A percentile compares a stretch with the other conserved stretches of the same genome.
Conservation (phyloP, 2,797 vertebrate species). For the Rallus crepitans region DNA sequence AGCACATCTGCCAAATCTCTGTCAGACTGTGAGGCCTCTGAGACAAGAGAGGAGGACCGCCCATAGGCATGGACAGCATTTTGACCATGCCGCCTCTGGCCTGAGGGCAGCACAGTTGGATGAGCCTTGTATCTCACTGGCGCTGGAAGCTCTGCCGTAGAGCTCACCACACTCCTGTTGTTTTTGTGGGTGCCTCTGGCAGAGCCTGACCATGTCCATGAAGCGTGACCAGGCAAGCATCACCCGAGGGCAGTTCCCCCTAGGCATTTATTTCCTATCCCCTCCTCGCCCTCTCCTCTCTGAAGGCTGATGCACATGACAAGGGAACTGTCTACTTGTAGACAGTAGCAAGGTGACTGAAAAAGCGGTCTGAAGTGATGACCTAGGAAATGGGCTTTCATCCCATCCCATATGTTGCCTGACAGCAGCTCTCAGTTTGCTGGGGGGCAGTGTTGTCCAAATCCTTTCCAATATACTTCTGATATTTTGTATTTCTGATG, state of each 20-base stretch:
- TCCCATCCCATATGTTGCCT: background rate
- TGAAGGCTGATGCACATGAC: background rate
- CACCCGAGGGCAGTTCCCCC: background rate
- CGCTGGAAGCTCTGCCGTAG: background rate
- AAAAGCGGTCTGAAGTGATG: background rate
- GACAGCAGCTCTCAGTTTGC: background rate
- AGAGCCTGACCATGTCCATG: background rate
- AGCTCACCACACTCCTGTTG: background rate
- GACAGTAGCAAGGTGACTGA: background rate
- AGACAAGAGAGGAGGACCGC: background rate
- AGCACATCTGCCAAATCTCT: background rate
- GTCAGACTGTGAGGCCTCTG: background rate
- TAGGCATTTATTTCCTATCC: background rate
- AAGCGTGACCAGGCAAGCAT: background rate
- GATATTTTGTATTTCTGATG: background rate
- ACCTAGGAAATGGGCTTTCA: background rate
- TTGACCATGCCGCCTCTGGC: background rate
- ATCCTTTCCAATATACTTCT: background rate
- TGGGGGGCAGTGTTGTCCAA: background rate
- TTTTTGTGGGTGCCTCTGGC: background rate
- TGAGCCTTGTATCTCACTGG: background rate
- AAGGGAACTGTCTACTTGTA: fast-evolving
- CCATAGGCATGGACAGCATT: background rate
- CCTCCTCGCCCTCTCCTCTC: background rate
- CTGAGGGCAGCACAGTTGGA: background rate